Base-by-base conservation (phyloP, 1,140 invertebrate species). In the Heliconius melpomene region DNA sequence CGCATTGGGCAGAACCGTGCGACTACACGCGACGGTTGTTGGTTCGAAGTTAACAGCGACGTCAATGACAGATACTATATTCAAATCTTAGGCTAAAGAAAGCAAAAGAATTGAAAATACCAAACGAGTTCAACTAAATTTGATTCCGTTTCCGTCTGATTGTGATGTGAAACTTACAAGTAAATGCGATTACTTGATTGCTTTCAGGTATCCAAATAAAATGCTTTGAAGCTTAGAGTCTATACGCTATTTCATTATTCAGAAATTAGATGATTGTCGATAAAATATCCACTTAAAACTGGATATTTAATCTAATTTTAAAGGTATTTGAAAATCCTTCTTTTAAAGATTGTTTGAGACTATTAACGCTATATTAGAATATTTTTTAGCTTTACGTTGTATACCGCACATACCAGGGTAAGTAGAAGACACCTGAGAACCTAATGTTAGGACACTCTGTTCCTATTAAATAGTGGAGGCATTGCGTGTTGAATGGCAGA, bases 161-260 rank as follows among this genome's bases (percentile, higher is more conserved):
- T 50, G 74, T 66, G 54, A 75, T 75, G 16, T 66, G 57, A 75
- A 75, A 40, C 74, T 52, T 1, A 23, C 8, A 36, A 57, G 54
- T 60, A 6, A 75, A 75, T 75, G 32, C 23, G 36, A 66, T 75
- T 66, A 75, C 29, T 60, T 66, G 54, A 75, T 75, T 75, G 74
- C 74, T 8, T 60, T 29, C 60, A 29, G 60, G 60, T 66, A 26
- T 29, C 26, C 60, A 66, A 66, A 66, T 66, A 29, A 66, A 66
- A 29, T 13, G 23, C 13, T 29, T 20, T 23, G 3, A 66, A 66
- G 60, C 60, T 16, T 66, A 66, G 23, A 29, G 60, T 26, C 23
- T 66, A 32, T 32, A 60, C 23, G 57, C 23, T 60, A 29, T 66
- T 66, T 16, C 9, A 66, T 5, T 66, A 26, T 23, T 60, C n/a